Percentiles rank a stretch among this genome's conserved stretches.
phyloP scores from a whole-genome alignment of 2,888 invertebrate genomes.

The Drosophila subquinaria region DNA sequence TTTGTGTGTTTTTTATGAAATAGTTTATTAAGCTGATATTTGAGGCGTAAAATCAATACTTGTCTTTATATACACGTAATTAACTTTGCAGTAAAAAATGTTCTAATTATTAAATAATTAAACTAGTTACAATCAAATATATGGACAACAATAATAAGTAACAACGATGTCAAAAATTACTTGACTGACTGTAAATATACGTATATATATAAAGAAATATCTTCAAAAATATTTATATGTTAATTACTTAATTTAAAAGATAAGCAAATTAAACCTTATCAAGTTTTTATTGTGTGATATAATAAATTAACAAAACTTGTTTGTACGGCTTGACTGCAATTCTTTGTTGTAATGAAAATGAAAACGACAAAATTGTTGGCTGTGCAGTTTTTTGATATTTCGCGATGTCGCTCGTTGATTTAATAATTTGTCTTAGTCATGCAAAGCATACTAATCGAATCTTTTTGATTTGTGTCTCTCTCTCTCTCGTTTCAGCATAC shows the following conservation, averaged over 20 bases:
- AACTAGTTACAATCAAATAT: no score
- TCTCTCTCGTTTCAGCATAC: conserved; percentile 51
- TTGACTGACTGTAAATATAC: no score
- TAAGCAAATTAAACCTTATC: not conserved
- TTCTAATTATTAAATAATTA: no score
- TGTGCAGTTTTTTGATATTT: conserved; percentile 2
- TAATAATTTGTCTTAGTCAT: conserved; percentile 8
- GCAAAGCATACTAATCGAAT: conserved; percentile 19
- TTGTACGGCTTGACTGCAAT: no score
- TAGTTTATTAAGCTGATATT: no score
- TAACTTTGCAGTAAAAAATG: no score
- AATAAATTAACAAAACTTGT: no score
- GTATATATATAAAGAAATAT: no score
- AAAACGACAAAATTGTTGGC: conserved; percentile 11
- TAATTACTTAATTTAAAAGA: not conserved
- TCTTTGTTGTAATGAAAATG: not conserved
- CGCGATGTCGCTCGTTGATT: not conserved
- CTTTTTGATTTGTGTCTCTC: conserved; percentile 6
- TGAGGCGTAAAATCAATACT: not conserved
- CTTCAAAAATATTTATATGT: not conserved
- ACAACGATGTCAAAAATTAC: no score
- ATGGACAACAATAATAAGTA: no score
- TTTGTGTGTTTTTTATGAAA: not conserved
- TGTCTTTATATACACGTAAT: no score
- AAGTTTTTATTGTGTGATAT: not conserved